Conservation (phyloP, 2,888 invertebrate species). For the Xestia ashworthii region DNA sequence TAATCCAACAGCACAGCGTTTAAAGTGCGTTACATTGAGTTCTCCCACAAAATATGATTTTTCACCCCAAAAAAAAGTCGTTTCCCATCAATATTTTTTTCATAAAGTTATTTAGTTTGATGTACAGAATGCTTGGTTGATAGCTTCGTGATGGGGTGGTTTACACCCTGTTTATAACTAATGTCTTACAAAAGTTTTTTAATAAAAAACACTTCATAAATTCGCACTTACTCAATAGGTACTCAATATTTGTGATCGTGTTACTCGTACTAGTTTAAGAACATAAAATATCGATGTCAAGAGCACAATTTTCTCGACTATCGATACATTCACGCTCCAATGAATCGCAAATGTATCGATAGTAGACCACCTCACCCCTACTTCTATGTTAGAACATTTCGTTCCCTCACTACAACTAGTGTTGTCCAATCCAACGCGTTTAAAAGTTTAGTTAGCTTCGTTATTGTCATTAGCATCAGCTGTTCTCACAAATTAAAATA, state of each 20-base stretch:
- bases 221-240: not conserved
- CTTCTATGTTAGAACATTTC: not conserved
- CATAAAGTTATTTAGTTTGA: too few species aligned
- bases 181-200: not conserved
- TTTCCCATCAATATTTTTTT: too few species aligned
- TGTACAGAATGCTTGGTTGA: too few species aligned
- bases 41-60: too few species aligned
- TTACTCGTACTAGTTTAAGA: not conserved
- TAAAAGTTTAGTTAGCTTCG: not conserved
- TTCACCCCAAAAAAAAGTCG: too few species aligned
- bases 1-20: too few species aligned
- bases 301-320: conserved; percentile 17
- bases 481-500: conserved; percentile 13
- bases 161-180: not conserved
- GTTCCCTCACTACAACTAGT: not conserved
- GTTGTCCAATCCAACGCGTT: not conserved
- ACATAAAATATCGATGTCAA: conserved; percentile 6
- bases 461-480: not conserved
- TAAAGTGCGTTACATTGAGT: too few species aligned
- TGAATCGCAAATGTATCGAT: conserved; percentile 12
- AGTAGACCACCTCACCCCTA: not conserved
- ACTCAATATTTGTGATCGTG: not conserved
- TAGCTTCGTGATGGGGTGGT: too few species aligned
- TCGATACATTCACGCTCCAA: conserved; percentile 23
- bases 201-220: conserved; percentile 1